Evolutionary conservation across 92 coral and sea anemone genomes (phyloP), one percentile per base, ranked within the genome.

Genomic region (Chrysogorgia sp.): DNA sequence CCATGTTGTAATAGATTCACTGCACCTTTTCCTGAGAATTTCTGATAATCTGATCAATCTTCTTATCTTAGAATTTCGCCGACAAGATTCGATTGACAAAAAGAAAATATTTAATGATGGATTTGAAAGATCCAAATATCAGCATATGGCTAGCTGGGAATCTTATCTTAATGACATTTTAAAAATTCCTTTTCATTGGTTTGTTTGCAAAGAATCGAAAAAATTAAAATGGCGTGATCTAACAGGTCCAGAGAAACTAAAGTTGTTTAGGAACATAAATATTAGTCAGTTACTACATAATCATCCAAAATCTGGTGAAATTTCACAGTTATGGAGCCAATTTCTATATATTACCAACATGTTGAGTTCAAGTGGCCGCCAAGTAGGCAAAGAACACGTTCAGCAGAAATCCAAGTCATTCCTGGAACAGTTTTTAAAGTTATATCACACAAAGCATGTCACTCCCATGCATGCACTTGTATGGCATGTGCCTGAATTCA

Each of bases 71-170:
- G 80, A 84, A 48, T 58, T 84, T 40, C 52, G 71, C 17, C 53
- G 74, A 21, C 79, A 32, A 67, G 88, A 84, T 60, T 37, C 80
- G 20, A 84, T 78, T 7, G 88, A 84, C 47, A 84, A 78, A 47
- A 84, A 77, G 67, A 71, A 40, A 19, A 69, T 80, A 19, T 58
- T 77, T 23, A 79, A 70, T 47, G 72, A 70, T 14, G 62, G 67
- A 8, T 79, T 84, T 24, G 49, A 69, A 8, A 43, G 63, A 17
- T 58, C 71, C 12, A 58, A 60, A 19, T 71, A 37, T 30, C 30
- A 33, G 10, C 84, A 84, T 20, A 61, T 77, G 88, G 56, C 71
- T 31, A 22, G 80, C 0, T 84, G 75, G 57, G 71, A 58, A 31
- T 31, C 25, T 0, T 81, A 24, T 31, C 81, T 81, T 10, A 81